Percentiles rank a stretch among this genome's conserved stretches.
Evolutionary conservation across 1,140 invertebrate genomes (phyloP).

Genomic region (Triops longicaudatus): DNA sequence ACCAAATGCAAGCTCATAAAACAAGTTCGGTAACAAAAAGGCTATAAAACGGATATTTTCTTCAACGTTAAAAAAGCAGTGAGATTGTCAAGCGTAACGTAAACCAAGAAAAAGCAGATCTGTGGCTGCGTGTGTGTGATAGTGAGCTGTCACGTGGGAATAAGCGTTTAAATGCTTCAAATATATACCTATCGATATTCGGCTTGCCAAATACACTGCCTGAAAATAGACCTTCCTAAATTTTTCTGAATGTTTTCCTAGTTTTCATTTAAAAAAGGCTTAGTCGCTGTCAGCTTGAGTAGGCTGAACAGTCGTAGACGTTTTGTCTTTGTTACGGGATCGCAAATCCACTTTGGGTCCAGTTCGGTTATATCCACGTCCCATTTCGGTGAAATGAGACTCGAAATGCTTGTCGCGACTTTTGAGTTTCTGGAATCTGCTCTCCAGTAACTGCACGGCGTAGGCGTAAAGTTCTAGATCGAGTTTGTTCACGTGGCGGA

Average conservation of each 20-base stretch:
- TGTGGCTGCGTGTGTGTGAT: not conserved
- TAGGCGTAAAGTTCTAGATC: slow-evolving; percentile 91
- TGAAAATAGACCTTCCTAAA: not conserved
- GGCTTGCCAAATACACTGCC: not conserved
- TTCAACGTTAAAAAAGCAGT: not conserved
- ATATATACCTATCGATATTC: not conserved
- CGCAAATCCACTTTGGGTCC: not conserved
- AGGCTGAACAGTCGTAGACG: not conserved
- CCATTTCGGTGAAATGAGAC: slow-evolving; percentile 42
- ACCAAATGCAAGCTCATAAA: not conserved
- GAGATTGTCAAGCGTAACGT: not conserved
- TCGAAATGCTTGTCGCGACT: slow-evolving; percentile 68
- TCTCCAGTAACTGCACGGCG: slow-evolving; percentile 78
- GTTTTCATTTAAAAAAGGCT: not conserved
- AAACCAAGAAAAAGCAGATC: not conserved
- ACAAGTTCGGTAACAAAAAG: not conserved
- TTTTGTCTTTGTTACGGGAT: not conserved
- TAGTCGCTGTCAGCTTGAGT: not conserved
- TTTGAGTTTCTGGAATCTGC: slow-evolving; percentile 71
- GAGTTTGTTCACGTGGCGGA: slow-evolving; percentile 73
- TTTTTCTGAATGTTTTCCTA: not conserved
- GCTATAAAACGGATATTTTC: not conserved
- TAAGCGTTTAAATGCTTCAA: not conserved
- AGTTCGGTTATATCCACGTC: not conserved
- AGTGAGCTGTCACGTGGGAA: not conserved